These are phyloP conservation scores for Polypterus senegalus DNA, from an alignment of 2,113 vertebrate species.

Conservation along the genomic window DNA sequence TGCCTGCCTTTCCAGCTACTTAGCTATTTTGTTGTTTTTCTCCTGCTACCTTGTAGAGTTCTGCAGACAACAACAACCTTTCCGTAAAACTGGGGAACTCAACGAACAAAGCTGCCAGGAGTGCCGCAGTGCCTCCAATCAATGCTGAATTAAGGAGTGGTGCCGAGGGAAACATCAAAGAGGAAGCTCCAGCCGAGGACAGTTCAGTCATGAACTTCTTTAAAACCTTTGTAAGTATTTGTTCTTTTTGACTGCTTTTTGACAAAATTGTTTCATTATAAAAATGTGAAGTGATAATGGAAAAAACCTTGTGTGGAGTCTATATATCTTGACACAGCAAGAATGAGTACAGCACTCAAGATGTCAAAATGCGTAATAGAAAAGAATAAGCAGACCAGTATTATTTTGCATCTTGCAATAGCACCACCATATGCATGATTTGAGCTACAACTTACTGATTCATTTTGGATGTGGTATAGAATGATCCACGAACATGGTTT, in stretches of 20 bases:
- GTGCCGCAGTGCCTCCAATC: slow-evolving; percentile 1
- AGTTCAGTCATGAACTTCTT: slow-evolving; percentile 94
- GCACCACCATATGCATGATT: too few relatives aligned
- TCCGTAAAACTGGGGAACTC: slow-evolving; percentile 16
- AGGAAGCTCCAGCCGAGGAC: slow-evolving; percentile 33
- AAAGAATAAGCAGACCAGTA: too few relatives aligned
- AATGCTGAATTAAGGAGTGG: slow-evolving; percentile 11
- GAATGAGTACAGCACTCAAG: too few relatives aligned
- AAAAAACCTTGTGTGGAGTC: too few relatives aligned
- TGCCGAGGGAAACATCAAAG: slow-evolving; percentile 29
- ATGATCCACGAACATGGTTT: too few relatives aligned
- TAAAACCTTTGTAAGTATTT: slow-evolving; percentile 75
- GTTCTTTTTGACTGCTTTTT: background rate
- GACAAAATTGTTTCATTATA: background rate
- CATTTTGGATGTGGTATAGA: too few relatives aligned
- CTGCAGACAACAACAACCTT: slow-evolving; percentile 29
- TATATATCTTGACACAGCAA: too few relatives aligned
- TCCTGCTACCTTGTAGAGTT: slow-evolving; percentile 31
- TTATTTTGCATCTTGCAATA: too few relatives aligned
- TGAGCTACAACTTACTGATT: too few relatives aligned
- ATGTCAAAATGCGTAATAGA: too few relatives aligned
- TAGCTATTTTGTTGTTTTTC: background rate
- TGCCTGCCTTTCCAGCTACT: background rate
- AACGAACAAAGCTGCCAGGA: slow-evolving; percentile 3
- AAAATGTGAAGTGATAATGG: too few relatives aligned